Percentiles rank a stretch among this genome's conserved stretches.
phyloP scores from a whole-genome alignment of 2,113 vertebrate genomes.

The Sander lucioperca region DNA sequence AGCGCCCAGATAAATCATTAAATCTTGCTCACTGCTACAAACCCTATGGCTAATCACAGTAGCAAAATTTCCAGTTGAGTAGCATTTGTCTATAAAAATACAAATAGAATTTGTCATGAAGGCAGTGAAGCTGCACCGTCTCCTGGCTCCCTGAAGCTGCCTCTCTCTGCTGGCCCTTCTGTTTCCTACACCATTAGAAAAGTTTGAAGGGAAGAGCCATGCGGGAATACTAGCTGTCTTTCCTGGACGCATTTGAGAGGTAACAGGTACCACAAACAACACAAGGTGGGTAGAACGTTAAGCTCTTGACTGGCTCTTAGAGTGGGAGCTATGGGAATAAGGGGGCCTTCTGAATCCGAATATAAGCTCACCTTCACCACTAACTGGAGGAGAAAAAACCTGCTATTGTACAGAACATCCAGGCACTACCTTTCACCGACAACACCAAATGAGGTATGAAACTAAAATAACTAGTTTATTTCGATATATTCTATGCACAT shows the following conservation, averaged over 20 bases:
- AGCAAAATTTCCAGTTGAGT: constrained; percentile 71
- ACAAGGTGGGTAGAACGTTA: constrained; percentile 47
- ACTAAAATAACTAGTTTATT: background rate
- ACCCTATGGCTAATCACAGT: constrained; percentile 72
- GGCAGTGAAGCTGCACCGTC: constrained; percentile 64
- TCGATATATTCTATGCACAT: background rate
- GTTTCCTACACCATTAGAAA: constrained; percentile 74
- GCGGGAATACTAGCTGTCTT: constrained; percentile 77
- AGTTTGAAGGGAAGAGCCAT: constrained; percentile 65
- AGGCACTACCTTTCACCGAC: constrained; percentile 1
- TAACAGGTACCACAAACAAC: constrained; percentile 74
- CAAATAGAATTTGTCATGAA: constrained; percentile 74
- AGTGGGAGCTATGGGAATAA: constrained; percentile 23
- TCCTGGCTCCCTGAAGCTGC: constrained; percentile 42
- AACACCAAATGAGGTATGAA: constrained; percentile 21
- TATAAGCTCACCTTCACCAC: constrained; percentile 50
- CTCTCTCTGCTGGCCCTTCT: constrained; percentile 59
- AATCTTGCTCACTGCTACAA: constrained; percentile 70
- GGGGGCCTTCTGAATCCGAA: constrained; percentile 35
- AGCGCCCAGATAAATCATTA: constrained; percentile 77
- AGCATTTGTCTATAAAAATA: constrained; percentile 78
- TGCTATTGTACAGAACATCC: constrained; percentile 35
- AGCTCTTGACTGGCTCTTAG: constrained; percentile 38
- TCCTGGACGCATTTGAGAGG: constrained; percentile 74
- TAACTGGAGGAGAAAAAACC: constrained; percentile 22